A percentile compares a stretch with the other conserved stretches of the same genome.
Conservation (phyloP, 1,140 invertebrate genomes). For the Hyposmocoma kahamanoa region DNA sequence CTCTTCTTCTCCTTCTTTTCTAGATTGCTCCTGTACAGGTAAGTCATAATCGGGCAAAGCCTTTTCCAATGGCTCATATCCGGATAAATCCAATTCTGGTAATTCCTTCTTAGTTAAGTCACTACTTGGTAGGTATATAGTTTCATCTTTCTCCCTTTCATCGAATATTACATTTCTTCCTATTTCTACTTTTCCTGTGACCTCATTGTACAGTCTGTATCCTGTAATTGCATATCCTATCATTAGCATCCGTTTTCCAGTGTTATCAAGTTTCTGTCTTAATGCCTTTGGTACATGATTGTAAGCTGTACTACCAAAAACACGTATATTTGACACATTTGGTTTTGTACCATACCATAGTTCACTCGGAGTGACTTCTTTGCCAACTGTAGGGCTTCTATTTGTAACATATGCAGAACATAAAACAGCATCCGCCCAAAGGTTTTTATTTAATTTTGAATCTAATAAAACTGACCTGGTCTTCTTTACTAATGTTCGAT, state of each 20-base stretch:
- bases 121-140: conserved; percentile 13
- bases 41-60: no score
- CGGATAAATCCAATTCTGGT: no score
- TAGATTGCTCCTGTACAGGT: no score
- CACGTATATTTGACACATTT: conserved; percentile 48
- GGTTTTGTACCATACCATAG: conserved; percentile 57
- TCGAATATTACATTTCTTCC: conserved; percentile 46
- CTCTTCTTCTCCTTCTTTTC: no score
- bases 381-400: conserved; percentile 36
- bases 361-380: conserved; percentile 57
- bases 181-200: conserved; percentile 26
- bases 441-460: conserved; percentile 23
- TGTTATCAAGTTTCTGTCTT: conserved; percentile 42
- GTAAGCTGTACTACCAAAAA: conserved; percentile 60
- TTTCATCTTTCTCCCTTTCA: conserved; percentile 28
- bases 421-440: conserved; percentile 43
- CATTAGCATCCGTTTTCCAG: conserved; percentile 34
- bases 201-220: conserved; percentile 36
- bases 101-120: conserved; percentile 17
- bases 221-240: conserved; percentile 48
- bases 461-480: conserved; percentile 40
- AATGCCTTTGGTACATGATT: conserved; percentile 40
- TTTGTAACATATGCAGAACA: conserved; percentile 49
- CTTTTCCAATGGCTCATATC: no score
- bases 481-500: conserved; percentile 48